Conservation (phyloP, 2,797 vertebrate species). For the Masticophis lateralis region DNA sequence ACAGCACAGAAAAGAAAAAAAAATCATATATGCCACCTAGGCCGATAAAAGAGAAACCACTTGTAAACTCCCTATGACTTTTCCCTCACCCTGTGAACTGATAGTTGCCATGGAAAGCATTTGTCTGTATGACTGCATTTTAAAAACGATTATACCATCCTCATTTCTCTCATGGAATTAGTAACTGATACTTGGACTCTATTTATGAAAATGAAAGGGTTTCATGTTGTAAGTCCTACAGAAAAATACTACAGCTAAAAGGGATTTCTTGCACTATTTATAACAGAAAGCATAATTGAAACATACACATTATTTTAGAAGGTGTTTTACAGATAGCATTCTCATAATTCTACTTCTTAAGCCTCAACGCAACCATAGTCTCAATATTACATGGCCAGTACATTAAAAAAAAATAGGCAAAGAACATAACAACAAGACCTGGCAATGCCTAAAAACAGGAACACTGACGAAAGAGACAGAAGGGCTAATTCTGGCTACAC, state of each 20-base stretch:
- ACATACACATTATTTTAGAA: conserved; percentile 20
- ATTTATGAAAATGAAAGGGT: conserved; percentile 34
- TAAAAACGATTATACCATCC: conserved; percentile 16
- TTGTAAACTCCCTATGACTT: conserved; percentile 18
- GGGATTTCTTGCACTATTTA: not conserved
- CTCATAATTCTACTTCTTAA: not conserved
- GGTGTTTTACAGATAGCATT: conserved; percentile 32
- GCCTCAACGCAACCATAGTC: conserved; percentile 9
- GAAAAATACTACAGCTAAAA: conserved; percentile 11
- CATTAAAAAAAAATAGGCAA: not conserved
- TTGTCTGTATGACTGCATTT: conserved; percentile 25
- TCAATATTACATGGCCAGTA: not conserved
- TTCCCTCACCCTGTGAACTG: conserved; percentile 20
- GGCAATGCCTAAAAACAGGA: not conserved
- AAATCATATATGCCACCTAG: conserved; percentile 18
- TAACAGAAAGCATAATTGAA: conserved; percentile 19
- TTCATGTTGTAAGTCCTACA: conserved; percentile 1
- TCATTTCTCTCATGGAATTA: conserved; percentile 22
- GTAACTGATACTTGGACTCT: not conserved
- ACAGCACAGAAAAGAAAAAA: not conserved
- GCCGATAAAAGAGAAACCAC: conserved; percentile 42
- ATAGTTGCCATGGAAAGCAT: conserved; percentile 53
- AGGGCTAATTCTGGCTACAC: not conserved
- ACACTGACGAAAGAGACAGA: not conserved
- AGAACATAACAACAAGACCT: not conserved